Evolutionary conservation across 2,113 vertebrate species (phyloP).

Genomic region (Neopipo cinnamomea): DNA sequence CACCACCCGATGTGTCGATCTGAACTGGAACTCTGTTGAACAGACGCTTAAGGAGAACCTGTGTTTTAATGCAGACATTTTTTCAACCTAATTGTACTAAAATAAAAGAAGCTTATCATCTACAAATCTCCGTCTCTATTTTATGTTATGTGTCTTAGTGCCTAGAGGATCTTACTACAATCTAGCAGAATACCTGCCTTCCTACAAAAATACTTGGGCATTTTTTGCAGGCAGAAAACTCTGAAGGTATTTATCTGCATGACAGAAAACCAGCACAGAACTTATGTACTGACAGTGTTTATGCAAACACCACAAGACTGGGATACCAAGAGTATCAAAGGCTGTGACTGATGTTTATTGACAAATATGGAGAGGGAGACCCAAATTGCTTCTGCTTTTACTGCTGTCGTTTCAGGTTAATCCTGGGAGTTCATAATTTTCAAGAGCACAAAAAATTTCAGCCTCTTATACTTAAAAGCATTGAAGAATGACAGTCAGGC

Average conservation of each 20-base stretch:
- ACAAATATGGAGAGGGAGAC: background rate
- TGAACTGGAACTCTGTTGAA: background rate
- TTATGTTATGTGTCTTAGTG: background rate
- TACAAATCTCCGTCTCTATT: background rate
- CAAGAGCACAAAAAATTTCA: background rate
- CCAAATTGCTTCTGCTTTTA: background rate
- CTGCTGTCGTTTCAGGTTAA: background rate
- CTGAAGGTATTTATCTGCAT: background rate
- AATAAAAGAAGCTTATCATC: background rate
- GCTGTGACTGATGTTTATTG: background rate
- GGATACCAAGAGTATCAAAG: background rate
- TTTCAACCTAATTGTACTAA: background rate
- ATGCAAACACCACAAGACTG: background rate
- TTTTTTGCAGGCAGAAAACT: background rate
- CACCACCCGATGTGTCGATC: accelerated
- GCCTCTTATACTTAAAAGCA: background rate
- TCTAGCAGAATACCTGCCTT: background rate
- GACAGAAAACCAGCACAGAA: background rate
- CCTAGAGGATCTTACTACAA: background rate
- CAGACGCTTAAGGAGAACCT: accelerated
- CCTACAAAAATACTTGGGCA: background rate
- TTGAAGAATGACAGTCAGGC: background rate
- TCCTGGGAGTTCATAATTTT: background rate
- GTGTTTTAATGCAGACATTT: background rate
- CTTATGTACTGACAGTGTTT: background rate